Percentiles rank a stretch among this genome's conserved stretches.
phyloP scores from a whole-genome alignment of 2,888 invertebrate species.

The Nymphalis urticae region DNA sequence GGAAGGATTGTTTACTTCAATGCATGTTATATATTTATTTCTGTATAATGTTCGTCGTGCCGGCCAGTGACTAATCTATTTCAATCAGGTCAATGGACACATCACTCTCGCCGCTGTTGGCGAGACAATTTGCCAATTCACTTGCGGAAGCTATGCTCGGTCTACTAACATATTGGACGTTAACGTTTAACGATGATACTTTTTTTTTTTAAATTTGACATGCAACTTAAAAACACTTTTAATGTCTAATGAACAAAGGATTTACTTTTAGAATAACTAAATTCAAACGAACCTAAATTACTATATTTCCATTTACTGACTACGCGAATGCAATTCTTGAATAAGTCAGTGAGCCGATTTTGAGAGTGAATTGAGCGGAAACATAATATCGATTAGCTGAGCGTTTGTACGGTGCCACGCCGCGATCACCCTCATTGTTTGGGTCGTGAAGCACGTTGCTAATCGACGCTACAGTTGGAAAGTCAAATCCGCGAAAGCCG shows the following conservation, averaged over 20 bases:
- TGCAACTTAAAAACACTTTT: neutral
- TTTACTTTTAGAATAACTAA: neutral
- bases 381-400: conserved; percentile 68
- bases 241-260: neutral
- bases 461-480: conserved; percentile 68
- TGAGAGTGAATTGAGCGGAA: conserved; percentile 50
- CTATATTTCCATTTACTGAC: neutral
- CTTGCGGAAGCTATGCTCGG: conserved; percentile 37
- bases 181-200: conserved; percentile 17
- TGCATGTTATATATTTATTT: neutral
- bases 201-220: neutral
- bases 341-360: conserved; percentile 21
- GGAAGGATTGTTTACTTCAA: conserved; percentile 6
- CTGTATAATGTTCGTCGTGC: conserved; percentile 14
- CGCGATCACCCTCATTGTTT: conserved; percentile 79
- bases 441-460: conserved; percentile 71
- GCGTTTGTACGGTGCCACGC: conserved; percentile 69
- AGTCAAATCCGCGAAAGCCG: conserved; percentile 60
- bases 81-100: conserved; percentile 49
- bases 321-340: neutral
- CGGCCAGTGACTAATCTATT: conserved; percentile 42
- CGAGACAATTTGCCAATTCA: conserved; percentile 57
- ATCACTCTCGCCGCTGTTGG: conserved; percentile 47
- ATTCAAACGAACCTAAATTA: neutral
- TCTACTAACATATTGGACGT: conserved; percentile 18